These are phyloP conservation scores for Asbolus verrucosus DNA, from an alignment of 1,140 invertebrate genomes.

Conservation along the genomic window DNA sequence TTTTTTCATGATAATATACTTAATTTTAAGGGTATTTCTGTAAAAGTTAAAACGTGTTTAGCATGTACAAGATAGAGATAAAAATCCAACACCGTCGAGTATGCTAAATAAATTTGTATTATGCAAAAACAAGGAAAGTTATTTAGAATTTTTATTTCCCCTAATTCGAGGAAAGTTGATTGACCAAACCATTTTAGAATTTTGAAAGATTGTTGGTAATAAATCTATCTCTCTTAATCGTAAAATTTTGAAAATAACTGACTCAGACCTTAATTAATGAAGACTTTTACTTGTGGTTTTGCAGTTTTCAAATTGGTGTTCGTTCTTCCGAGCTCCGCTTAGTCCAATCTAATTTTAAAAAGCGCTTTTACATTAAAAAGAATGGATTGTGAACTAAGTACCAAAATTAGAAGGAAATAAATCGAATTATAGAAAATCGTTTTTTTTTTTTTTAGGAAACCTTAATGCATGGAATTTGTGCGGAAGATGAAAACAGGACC, in stretches of 20 bases:
- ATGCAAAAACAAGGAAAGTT: slow-evolving; percentile 35
- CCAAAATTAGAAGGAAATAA: too few species aligned
- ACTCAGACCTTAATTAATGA: too few species aligned
- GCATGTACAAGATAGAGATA: slow-evolving; percentile 30
- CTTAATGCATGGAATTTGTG: too few species aligned
- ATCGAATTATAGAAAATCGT: too few species aligned
- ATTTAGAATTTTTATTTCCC: slow-evolving; percentile 31
- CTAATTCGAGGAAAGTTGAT: slow-evolving; percentile 10
- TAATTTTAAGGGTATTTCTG: slow-evolving; percentile 29
- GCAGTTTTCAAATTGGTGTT: too few species aligned
- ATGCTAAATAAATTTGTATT: slow-evolving; percentile 30
- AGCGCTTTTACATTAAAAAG: not conserved
- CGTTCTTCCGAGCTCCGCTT: too few species aligned
- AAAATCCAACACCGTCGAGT: slow-evolving; percentile 14
- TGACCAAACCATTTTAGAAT: not conserved
- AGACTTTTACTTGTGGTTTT: too few species aligned
- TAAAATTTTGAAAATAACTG: too few species aligned
- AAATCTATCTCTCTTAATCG: too few species aligned
- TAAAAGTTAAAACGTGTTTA: slow-evolving; percentile 38
- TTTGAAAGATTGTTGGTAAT: not conserved
- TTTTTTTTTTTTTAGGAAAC: too few species aligned
- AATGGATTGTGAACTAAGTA: not conserved
- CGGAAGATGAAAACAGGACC: too few species aligned
- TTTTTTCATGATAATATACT: slow-evolving; percentile 38
- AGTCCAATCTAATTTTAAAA: too few species aligned